A percentile compares a stretch with the other conserved stretches of the same genome.
These are phyloP conservation scores for Columba guinea DNA, from an alignment of 2,797 vertebrate genomes.

Conservation along the genomic window DNA sequence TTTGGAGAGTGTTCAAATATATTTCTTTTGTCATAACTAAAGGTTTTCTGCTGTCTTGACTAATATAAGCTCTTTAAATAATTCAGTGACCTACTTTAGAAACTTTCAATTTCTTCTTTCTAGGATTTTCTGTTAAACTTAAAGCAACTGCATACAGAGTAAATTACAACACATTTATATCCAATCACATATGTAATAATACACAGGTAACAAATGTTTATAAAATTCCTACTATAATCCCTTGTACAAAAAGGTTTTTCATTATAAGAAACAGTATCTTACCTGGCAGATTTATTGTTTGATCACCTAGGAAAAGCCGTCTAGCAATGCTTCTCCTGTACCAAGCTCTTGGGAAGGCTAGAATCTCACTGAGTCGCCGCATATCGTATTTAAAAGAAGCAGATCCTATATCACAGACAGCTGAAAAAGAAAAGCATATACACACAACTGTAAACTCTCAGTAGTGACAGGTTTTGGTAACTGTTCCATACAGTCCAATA, in stretches of 20 bases:
- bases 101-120: not conserved
- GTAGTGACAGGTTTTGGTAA: not conserved
- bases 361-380: conserved; percentile 96
- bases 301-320: conserved; percentile 95
- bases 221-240: not conserved
- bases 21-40: not conserved
- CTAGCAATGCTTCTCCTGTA: conserved; percentile 97
- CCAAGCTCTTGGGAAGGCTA: conserved; percentile 98
- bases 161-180: not conserved
- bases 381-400: conserved; percentile 99
- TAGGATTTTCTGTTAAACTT: not conserved
- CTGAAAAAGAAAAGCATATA: conserved; percentile 70
- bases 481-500: not conserved
- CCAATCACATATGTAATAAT: not conserved
- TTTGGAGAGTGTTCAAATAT: not conserved
- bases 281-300: conserved; percentile 97
- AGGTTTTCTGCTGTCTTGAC: not conserved
- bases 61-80: not conserved
- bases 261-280: not conserved
- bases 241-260: not conserved
- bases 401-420: conserved; percentile 98
- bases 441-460: not conserved
- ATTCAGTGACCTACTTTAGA: not conserved
- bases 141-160: not conserved
- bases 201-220: not conserved